Evolutionary conservation across 1,140 invertebrate species (phyloP), one percentile per base, ranked within the genome.

Genomic region (Doryteuthis pealeii): DNA sequence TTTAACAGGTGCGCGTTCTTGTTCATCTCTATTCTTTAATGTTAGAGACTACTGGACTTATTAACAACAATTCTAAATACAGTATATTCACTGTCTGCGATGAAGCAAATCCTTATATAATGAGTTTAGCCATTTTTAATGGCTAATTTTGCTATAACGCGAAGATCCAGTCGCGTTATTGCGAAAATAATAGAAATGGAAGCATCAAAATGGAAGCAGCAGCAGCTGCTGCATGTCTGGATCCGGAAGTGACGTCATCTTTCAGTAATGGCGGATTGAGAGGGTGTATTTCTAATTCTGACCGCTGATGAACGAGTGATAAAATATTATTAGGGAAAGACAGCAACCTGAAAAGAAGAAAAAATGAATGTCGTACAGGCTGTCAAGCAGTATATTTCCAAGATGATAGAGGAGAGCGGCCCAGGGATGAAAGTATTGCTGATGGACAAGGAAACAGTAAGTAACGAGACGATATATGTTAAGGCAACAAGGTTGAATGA

Each of bases 351-450:
- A 8, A 62, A 49, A 15, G 22, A 12, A 49, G 18, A 67, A 32
- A 89, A 84, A 76, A 91, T 99, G 97, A 96, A 98, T 90, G 92
- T 97, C 15, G 92, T 97, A 80, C 91, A 92, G 77, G 95, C 96
- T 54, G 92, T 98, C 54, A 97, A 97, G 87, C 91, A 95, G 86
- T 99, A 99, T 87, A 92, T 99, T 75, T 94, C 94, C 43, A 96
- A 96, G 89, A 99, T 99, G 96, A 96, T 96, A n/a, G 93, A 97
- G 76, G 95, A 98, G 82, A 95, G 94, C 89, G 98, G 98, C 2
- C 95, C 96, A 10, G 97, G 97, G 54, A 99, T 99, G 96, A 99
- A 99, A 92, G 94, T 98, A 43, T 91, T 99, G 77, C 89, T 99
- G 43, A 96, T 99, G 93, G 98, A 99, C 88, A 96, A 96, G 89